Base-by-base conservation (phyloP, 2,888 invertebrate genomes). In the Drosophila paramelanica region DNA sequence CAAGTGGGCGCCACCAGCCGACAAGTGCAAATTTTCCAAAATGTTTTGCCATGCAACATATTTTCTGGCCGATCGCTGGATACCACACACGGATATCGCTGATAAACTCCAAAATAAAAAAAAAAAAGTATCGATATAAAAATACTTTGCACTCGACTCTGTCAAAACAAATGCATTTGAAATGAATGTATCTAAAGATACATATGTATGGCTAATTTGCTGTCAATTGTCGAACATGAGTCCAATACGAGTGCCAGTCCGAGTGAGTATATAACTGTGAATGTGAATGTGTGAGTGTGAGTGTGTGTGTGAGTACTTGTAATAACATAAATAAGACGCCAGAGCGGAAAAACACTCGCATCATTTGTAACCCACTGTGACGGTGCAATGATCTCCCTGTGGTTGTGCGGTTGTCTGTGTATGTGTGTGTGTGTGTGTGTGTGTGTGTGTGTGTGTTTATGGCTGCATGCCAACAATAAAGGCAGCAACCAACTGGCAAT, bases 301-400 rank as follows among this genome's bases (percentile, higher is more conserved):
- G 52, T 53, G 25, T n/a, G 46, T 27, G 41, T 65, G 14, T 57
- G 74, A 46, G 57, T 76, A 68, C 61, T 74, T 75, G 74, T 64
- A 75, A 79, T 79, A 74, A 69, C 76, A 75, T 75, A 79, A 75
- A 75, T 69, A 79, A 69, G 79, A 69, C 55, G 71, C 45, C 42
- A 43, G 80, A 76, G 77, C 77, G 77, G 71, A 70, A 79, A 79
- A 79, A 65, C 71, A 79, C 80, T 76, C 66, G 71, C 61, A 76
- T 79, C 61, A 77, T 77, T 79, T 77, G 77, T 61, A 62, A 62
- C 73, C 77, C 72, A 67, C 73, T 67, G 81, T 64, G 77, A 60
- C 73, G 77, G 77, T 80, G 77, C 77, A 77, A 77, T 80, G 77
- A 77, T 77, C 77, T 80, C 67, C 67, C 61, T 77, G 41, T 71